Conservation (phyloP, 2,113 vertebrate genomes). For the Brachionichthys hirsutus region DNA sequence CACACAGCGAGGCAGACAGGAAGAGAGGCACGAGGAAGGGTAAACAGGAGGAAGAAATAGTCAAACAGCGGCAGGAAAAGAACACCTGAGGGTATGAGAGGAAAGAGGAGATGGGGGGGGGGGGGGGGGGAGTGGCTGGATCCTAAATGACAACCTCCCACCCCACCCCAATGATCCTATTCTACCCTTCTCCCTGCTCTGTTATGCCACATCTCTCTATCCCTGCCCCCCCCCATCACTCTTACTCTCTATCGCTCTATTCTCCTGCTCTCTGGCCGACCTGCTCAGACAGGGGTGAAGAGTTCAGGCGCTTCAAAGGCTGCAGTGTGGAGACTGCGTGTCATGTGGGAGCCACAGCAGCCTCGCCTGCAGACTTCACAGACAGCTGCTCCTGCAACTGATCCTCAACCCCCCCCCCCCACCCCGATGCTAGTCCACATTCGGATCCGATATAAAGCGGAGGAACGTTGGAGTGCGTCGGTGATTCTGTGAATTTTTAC, state of each 20-base stretch:
- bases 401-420: slow-evolving; percentile 67
- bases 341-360: slow-evolving; percentile 76
- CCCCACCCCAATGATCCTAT: slow-evolving; percentile 40
- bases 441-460: slow-evolving; percentile 2
- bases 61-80: slow-evolving; percentile 54
- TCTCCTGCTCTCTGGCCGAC: slow-evolving; percentile 70
- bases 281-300: slow-evolving; percentile 78
- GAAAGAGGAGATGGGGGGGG: neutral
- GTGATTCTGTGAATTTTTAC: slow-evolving; percentile 26
- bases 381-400: slow-evolving; percentile 71
- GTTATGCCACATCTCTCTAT: slow-evolving; percentile 62
- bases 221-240: slow-evolving; percentile 50
- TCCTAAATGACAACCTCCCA: slow-evolving; percentile 65
- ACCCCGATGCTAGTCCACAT: too few relatives aligned
- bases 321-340: slow-evolving; percentile 75
- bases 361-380: slow-evolving; percentile 72
- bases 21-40: slow-evolving; percentile 28
- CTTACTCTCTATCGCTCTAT: slow-evolving; percentile 66
- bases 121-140: slow-evolving; percentile 50
- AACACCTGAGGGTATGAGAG: slow-evolving; percentile 51
- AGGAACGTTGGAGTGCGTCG: neutral
- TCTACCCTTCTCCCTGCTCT: slow-evolving; percentile 57
- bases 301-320: slow-evolving; percentile 79
- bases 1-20: slow-evolving; percentile 23
- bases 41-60: slow-evolving; percentile 24